Conservation (phyloP, 2,113 vertebrate genomes). For the Oxyura jamaicensis region DNA sequence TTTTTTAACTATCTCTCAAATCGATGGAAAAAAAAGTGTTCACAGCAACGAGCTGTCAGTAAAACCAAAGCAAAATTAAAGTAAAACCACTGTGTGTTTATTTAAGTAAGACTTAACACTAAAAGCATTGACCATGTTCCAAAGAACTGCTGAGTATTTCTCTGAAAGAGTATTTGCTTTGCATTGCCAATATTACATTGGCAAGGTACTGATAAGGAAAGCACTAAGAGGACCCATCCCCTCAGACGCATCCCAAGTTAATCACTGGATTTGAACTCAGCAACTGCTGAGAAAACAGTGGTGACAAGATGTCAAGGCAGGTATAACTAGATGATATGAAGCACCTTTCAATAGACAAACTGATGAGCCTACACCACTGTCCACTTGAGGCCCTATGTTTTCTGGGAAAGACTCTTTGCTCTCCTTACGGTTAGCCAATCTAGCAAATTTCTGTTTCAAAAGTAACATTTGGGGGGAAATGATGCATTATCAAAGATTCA, state of each 20-base stretch:
- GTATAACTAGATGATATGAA: not conserved
- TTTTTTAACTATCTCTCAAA: not conserved
- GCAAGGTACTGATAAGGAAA: not conserved
- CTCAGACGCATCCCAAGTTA: not conserved
- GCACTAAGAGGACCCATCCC: not conserved
- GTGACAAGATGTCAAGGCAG: not conserved
- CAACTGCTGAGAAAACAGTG: not conserved
- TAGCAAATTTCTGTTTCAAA: not conserved
- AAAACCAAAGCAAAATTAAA: not conserved
- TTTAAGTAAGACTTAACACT: not conserved
- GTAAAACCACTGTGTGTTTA: not conserved
- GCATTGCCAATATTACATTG: not conserved
- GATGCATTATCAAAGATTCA: not conserved
- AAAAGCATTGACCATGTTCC: not conserved
- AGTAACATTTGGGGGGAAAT: not conserved
- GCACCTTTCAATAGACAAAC: not conserved
- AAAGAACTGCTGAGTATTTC: not conserved
- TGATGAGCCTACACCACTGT: not conserved
- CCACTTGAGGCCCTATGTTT: not conserved
- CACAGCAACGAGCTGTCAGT: not conserved
- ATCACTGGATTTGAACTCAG: not conserved
- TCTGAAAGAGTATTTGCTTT: not conserved
- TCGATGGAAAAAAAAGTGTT: not conserved
- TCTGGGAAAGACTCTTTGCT: not conserved
- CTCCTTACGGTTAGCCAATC: not conserved